Evolutionary conservation across 1,140 invertebrate genomes (phyloP).

Genomic region (Dendrolimus punctatus): DNA sequence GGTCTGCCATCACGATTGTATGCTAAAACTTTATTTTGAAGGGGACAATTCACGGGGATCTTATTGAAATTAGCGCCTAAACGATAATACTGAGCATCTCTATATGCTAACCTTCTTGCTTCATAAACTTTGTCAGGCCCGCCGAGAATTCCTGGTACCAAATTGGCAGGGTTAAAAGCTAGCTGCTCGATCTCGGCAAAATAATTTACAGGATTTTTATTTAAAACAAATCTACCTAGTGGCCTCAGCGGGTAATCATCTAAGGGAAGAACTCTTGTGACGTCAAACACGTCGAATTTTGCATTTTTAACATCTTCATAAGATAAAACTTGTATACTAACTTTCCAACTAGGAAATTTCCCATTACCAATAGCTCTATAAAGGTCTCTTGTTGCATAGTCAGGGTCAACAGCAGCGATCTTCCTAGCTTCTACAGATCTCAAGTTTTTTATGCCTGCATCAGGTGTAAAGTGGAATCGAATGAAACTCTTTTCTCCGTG

Average conservation of each 20-base stretch:
- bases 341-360: constrained; percentile 79
- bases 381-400: constrained; percentile 80
- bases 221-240: constrained; percentile 86
- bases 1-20: constrained; percentile 89
- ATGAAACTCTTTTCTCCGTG: constrained; percentile 71
- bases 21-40: constrained; percentile 74
- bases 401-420: constrained; percentile 77
- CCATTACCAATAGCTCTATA: constrained; percentile 80
- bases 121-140: constrained; percentile 91
- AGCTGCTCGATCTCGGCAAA: constrained; percentile 90
- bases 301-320: constrained; percentile 63
- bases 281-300: constrained; percentile 75
- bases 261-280: constrained; percentile 85
- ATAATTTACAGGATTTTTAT: constrained; percentile 87
- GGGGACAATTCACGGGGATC: constrained; percentile 90
- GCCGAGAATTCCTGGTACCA: constrained; percentile 87
- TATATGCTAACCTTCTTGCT: constrained; percentile 89
- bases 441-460: constrained; percentile 79
- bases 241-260: constrained; percentile 85
- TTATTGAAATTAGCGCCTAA: constrained; percentile 90
- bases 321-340: constrained; percentile 71
- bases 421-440: constrained; percentile 70
- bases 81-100: constrained; percentile 89
- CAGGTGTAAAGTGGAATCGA: constrained; percentile 81
- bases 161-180: constrained; percentile 86